Evolutionary conservation across 2,113 vertebrate genomes (phyloP).

Genomic region (Jacana jacana): DNA sequence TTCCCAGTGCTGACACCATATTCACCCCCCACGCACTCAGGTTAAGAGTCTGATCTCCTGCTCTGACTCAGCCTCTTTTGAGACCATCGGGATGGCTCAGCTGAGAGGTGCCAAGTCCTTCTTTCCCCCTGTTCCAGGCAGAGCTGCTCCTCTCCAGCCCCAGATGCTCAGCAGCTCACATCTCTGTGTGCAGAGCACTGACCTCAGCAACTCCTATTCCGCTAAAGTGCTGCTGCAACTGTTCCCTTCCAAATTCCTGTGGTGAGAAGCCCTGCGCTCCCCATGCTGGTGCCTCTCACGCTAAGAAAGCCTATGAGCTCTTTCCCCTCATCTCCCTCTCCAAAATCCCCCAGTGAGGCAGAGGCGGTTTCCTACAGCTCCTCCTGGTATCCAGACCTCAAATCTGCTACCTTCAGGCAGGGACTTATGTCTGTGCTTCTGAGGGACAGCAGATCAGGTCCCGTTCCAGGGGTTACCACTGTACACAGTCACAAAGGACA

Average conservation of each 20-base stretch:
- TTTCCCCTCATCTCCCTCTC: background rate
- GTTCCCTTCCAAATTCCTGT: slow-evolving; percentile 31
- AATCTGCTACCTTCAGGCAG: background rate
- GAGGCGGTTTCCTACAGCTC: background rate
- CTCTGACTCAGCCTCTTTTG: background rate
- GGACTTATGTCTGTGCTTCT: background rate
- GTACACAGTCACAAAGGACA: background rate
- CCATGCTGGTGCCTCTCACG: background rate
- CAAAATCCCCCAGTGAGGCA: background rate
- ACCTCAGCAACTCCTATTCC: background rate
- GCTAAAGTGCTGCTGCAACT: background rate
- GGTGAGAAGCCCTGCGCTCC: background rate
- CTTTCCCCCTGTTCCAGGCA: background rate
- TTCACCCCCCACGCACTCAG: background rate
- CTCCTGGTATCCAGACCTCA: background rate
- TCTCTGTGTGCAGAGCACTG: background rate
- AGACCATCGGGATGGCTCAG: fast-evolving
- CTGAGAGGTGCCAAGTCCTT: background rate
- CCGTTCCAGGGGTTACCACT: background rate
- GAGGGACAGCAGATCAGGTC: background rate
- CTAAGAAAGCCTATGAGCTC: background rate
- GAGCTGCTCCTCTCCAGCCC: background rate
- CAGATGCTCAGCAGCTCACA: background rate
- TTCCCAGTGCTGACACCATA: fast-evolving
- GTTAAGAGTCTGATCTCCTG: background rate